Percentiles rank a stretch among this genome's conserved stretches.
phyloP scores from a whole-genome alignment of 2,888 invertebrate genomes.

The Pachydiplax longipennis region DNA sequence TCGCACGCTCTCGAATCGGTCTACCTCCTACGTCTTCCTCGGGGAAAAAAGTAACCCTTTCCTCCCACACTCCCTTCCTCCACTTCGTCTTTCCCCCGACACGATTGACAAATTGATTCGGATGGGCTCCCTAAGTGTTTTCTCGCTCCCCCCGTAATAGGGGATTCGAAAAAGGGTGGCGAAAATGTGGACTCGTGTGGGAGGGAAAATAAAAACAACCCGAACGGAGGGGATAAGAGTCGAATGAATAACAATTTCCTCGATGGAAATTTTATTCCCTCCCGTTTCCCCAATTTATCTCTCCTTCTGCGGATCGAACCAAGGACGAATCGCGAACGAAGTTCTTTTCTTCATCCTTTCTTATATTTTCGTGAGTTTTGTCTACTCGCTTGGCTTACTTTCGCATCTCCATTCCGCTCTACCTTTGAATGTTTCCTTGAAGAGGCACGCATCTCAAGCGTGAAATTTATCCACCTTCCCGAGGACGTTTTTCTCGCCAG shows the following conservation, averaged over 20 bases:
- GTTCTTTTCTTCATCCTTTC: not conserved
- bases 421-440: too few species aligned
- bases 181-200: not conserved
- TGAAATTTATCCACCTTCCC: not conserved
- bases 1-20: not conserved
- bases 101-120: constrained; percentile 42
- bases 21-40: not conserved
- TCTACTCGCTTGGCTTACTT: too few species aligned
- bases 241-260: not conserved
- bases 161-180: not conserved
- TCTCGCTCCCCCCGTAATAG: constrained; percentile 17
- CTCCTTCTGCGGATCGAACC: not conserved
- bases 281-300: not conserved
- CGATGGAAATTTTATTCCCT: not conserved
- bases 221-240: not conserved
- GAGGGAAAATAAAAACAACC: constrained; percentile 12
- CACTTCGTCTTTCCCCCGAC: constrained; percentile 10
- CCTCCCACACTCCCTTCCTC: not conserved
- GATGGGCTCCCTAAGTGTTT: constrained; percentile 32
- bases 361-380: too few species aligned
- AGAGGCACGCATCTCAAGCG: not conserved
- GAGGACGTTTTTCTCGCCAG: not conserved
- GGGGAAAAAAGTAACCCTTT: not conserved
- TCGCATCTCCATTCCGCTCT: too few species aligned
- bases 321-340: not conserved